phyloP scores from a whole-genome alignment of 2,888 invertebrate genomes.

The Holacanthella duospinosa region DNA sequence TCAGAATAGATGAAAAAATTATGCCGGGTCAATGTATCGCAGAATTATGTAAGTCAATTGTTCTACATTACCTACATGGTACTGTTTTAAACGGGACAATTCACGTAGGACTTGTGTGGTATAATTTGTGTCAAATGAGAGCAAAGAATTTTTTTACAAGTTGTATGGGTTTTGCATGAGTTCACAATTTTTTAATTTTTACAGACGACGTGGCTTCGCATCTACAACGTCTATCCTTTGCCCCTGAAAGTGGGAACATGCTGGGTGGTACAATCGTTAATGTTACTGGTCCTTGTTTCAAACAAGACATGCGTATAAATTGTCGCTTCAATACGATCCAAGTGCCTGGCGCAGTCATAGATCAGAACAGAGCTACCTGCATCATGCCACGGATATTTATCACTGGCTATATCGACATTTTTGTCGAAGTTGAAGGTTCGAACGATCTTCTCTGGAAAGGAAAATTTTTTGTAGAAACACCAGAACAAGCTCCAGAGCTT shows the following conservation, averaged over 20 bases:
- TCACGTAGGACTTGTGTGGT: too few relatives aligned
- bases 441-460: constrained; percentile 75
- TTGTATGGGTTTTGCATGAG: too few relatives aligned
- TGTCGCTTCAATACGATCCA: constrained; percentile 71
- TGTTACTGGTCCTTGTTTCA: constrained; percentile 90
- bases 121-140: too few relatives aligned
- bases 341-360: constrained; percentile 64
- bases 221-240: constrained; percentile 64
- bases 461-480: constrained; percentile 83
- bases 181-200: neutral
- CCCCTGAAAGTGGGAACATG: constrained; percentile 95
- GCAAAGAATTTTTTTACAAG: too few relatives aligned
- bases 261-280: constrained; percentile 92
- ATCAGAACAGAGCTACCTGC: constrained; percentile 74
- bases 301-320: constrained; percentile 59
- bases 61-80: neutral
- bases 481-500: constrained; percentile 71
- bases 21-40: constrained; percentile 71
- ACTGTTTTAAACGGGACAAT: too few relatives aligned
- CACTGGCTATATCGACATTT: constrained; percentile 77
- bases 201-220: constrained; percentile 34
- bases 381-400: constrained; percentile 76
- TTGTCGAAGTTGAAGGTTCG: constrained; percentile 70
- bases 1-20: constrained; percentile 89
- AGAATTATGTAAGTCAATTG: constrained; percentile 40